These are phyloP conservation scores for Struthidea cinerea DNA, from an alignment of 2,113 vertebrate species.

Conservation along the genomic window DNA sequence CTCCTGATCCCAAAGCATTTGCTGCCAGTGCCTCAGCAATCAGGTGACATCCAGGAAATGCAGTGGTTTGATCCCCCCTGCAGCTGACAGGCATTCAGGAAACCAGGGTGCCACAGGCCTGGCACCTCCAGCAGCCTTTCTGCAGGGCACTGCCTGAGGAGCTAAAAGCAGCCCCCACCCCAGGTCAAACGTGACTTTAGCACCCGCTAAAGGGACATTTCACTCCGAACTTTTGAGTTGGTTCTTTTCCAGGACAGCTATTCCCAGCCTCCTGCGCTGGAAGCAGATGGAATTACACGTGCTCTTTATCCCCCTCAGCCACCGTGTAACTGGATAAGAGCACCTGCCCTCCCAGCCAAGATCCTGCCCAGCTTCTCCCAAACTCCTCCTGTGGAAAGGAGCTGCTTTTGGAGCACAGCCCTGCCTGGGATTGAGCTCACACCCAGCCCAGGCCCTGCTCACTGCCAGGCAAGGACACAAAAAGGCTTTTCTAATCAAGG, in stretches of 20 bases:
- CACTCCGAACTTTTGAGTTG: background rate
- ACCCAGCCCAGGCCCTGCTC: background rate
- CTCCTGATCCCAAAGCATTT: background rate
- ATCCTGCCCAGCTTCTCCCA: background rate
- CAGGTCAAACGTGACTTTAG: background rate
- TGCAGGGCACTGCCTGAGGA: background rate
- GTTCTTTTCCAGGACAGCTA: background rate
- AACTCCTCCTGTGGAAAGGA: background rate
- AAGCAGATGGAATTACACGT: background rate
- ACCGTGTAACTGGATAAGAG: background rate
- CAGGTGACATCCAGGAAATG: background rate
- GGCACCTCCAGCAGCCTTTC: background rate
- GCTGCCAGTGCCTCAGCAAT: background rate
- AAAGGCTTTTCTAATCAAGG: background rate
- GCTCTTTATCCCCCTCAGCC: background rate
- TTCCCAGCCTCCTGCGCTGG: background rate
- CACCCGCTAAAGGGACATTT: background rate
- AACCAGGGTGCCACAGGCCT: background rate
- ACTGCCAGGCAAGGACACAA: background rate
- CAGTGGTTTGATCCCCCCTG: background rate
- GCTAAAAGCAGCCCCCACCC: background rate
- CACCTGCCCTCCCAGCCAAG: background rate
- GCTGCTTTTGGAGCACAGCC: background rate
- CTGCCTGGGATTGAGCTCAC: background rate
- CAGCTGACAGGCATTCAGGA: background rate